phyloP scores from a whole-genome alignment of 2,113 vertebrate species.

The Myiozetetes cayanensis region DNA sequence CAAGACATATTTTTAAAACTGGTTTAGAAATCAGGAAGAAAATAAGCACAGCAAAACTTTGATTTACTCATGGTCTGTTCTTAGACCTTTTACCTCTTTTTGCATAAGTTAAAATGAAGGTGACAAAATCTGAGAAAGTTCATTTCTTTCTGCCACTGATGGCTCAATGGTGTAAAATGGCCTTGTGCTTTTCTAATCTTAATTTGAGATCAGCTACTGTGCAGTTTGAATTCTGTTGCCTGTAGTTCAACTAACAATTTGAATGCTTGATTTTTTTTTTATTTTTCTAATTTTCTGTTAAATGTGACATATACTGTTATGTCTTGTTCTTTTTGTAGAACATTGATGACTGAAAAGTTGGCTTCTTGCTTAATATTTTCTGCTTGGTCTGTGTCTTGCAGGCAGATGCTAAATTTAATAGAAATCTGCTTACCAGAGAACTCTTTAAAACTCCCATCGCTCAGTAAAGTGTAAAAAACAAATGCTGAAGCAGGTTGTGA shows the following conservation, averaged over 20 bases:
- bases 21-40: background rate
- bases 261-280: background rate
- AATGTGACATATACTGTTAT: background rate
- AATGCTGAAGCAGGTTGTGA: background rate
- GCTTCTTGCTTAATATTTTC: background rate
- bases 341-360: background rate
- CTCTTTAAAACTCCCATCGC: conserved; percentile 10
- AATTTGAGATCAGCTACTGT: background rate
- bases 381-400: background rate
- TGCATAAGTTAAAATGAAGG: background rate
- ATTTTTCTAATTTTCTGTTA: background rate
- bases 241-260: background rate
- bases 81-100: background rate
- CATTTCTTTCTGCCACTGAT: background rate
- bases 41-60: background rate
- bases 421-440: background rate
- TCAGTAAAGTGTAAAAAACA: background rate
- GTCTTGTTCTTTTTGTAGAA: background rate
- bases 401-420: conserved; percentile 4
- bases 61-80: background rate
- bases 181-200: background rate
- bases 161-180: background rate
- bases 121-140: background rate
- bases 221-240: background rate
- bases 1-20: background rate